Evolutionary conservation across 2,888 invertebrate genomes (phyloP).

Genomic region (Silvanus unidentatus): DNA sequence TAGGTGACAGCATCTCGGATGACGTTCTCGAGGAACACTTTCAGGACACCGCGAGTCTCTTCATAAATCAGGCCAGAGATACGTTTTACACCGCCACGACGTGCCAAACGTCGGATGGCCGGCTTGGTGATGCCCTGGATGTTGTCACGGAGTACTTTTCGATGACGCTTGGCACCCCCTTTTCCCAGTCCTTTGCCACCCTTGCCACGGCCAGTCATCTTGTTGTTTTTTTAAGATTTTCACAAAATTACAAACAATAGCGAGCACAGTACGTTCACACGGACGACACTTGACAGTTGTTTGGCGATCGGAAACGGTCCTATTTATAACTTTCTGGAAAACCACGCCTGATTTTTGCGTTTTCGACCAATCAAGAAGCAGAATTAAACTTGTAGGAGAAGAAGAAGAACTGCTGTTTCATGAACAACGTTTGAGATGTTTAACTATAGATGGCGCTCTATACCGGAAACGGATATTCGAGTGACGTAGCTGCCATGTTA

Average conservation of each 20-base stretch:
- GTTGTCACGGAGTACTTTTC: constrained; percentile 69
- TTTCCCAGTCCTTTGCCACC: constrained; percentile 74
- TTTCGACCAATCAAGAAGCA: too few relatives aligned
- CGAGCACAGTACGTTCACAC: too few relatives aligned
- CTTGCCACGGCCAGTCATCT: constrained; percentile 75
- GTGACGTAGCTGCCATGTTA: background rate
- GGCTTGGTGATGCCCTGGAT: constrained; percentile 77
- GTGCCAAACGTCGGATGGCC: constrained; percentile 68
- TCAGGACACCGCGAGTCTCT: constrained; percentile 29
- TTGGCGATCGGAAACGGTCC: too few relatives aligned
- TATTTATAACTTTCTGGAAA: too few relatives aligned
- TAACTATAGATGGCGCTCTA: background rate
- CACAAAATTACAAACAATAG: too few relatives aligned
- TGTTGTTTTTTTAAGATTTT: constrained; percentile 14
- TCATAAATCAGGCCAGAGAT: constrained; percentile 29
- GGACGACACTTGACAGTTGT: too few relatives aligned
- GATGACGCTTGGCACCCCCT: constrained; percentile 76
- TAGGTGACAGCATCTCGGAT: constrained; percentile 39
- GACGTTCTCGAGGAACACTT: constrained; percentile 56
- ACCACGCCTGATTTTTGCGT: too few relatives aligned
- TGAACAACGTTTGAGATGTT: too few relatives aligned
- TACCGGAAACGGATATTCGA: constrained; percentile 2
- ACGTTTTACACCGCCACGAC: constrained; percentile 63
- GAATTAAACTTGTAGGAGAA: too few relatives aligned
- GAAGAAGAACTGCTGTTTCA: too few relatives aligned